phyloP scores from a whole-genome alignment of 2,797 vertebrate genomes.

The Pseudotriccus pelzelni region DNA sequence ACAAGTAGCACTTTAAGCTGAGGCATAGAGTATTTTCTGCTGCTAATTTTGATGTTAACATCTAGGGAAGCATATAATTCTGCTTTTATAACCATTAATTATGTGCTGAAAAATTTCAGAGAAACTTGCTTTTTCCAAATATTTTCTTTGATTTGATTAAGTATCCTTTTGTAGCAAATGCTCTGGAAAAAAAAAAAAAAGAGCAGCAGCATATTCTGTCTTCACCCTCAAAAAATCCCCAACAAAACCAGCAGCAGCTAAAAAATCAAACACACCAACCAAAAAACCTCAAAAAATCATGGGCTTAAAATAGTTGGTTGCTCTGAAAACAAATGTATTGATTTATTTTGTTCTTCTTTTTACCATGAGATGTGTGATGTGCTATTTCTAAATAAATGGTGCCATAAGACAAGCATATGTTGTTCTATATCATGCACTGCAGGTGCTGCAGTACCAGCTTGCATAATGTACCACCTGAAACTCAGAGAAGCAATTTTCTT shows the following conservation, averaged over 20 bases:
- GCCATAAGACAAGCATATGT: conserved; percentile 56
- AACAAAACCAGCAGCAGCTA: too few species aligned
- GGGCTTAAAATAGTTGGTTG: neutral
- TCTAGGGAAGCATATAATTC: neutral
- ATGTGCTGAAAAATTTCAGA: neutral
- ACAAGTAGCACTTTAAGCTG: neutral
- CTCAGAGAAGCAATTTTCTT: conserved; percentile 36
- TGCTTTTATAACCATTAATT: neutral
- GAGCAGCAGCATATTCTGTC: neutral
- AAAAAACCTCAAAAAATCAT: neutral
- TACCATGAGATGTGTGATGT: neutral
- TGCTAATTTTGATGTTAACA: conserved; percentile 2
- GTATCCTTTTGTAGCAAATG: neutral
- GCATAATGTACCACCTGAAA: conserved; percentile 55
- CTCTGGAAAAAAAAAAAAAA: neutral
- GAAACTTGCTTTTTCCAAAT: neutral
- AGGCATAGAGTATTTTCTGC: neutral
- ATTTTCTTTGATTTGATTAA: neutral
- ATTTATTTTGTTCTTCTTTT: conserved; percentile 40
- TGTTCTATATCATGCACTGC: conserved; percentile 21
- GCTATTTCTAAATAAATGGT: conserved; percentile 57
- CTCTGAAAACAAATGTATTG: conserved; percentile 40
- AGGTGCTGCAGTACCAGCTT: conserved; percentile 29
- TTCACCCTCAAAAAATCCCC: rapidly evolving
- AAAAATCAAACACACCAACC: neutral